Evolutionary conservation across 2,888 invertebrate genomes (phyloP).

Genomic region (Orchestes rusci): DNA sequence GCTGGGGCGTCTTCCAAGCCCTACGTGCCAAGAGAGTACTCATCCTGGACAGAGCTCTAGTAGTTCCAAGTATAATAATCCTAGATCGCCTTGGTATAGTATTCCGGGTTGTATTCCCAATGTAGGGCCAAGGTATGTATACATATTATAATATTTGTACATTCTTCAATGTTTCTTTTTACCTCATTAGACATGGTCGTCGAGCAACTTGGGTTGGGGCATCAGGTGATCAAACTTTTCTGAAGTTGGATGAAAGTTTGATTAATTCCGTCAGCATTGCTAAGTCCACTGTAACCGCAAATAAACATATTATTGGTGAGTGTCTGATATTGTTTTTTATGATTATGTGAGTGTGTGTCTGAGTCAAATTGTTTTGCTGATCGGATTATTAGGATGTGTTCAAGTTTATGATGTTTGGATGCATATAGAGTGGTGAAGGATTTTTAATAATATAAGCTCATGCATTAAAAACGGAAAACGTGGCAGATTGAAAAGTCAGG

Average conservation of each 20-base stretch:
- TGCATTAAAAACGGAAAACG: no score
- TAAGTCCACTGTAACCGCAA: conserved; percentile 83
- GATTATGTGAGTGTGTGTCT: no score
- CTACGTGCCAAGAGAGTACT: conserved; percentile 32
- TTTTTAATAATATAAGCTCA: no score
- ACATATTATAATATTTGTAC: not conserved
- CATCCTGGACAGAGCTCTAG: conserved; percentile 40
- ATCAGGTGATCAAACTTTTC: conserved; percentile 92
- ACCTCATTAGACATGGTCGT: conserved; percentile 57
- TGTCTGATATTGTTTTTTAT: no score
- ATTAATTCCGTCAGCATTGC: conserved; percentile 85
- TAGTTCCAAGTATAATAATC: conserved; percentile 36
- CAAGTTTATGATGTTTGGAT: no score
- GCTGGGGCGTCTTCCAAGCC: conserved; percentile 48
- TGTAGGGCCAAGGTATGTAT: conserved; percentile 59
- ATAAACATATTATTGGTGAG: conserved; percentile 74
- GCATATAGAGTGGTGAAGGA: no score
- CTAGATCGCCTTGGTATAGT: conserved; percentile 58
- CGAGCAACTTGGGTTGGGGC: conserved; percentile 91
- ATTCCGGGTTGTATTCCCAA: conserved; percentile 70
- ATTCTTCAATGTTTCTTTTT: not conserved
- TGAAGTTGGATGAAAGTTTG: conserved; percentile 86
- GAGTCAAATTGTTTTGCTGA: no score
- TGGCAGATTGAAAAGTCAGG: no score
- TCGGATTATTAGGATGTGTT: no score